These are phyloP conservation scores for Characodon lateralis DNA, from an alignment of 2,797 vertebrate species.

Conservation along the genomic window DNA sequence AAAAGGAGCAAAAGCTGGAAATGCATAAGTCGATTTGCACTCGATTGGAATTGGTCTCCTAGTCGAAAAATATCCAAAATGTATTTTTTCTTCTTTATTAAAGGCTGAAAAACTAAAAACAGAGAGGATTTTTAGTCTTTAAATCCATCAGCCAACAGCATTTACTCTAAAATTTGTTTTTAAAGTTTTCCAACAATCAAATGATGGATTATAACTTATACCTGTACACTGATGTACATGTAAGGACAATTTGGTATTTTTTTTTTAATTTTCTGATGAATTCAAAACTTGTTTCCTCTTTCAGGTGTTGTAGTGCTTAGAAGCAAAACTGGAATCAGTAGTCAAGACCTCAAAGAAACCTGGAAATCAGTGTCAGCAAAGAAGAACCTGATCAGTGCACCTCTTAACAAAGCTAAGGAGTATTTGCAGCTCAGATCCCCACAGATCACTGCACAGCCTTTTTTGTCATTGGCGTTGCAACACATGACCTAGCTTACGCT, in stretches of 20 bases:
- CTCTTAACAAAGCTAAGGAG: neutral
- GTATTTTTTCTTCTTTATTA: neutral
- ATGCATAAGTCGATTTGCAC: neutral
- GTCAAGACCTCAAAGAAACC: neutral
- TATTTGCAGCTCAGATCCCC: neutral
- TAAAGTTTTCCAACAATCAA: neutral
- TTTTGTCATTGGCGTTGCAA: constrained; percentile 7
- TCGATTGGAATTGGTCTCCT: neutral
- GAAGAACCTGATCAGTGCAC: neutral
- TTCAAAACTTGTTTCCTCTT: neutral
- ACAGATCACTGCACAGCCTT: constrained; percentile 1
- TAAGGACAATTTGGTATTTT: neutral
- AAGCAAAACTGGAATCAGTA: neutral
- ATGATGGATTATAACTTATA: neutral
- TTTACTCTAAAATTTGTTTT: neutral
- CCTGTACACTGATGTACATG: neutral
- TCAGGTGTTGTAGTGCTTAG: neutral
- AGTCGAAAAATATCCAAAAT: neutral
- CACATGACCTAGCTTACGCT: constrained; percentile 32
- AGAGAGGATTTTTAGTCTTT: neutral
- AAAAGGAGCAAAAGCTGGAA: neutral
- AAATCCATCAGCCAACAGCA: neutral
- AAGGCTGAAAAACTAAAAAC: neutral
- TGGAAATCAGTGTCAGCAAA: neutral
- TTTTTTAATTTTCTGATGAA: neutral